These are phyloP conservation scores for Tenthredo scrophulariae DNA, from an alignment of 2,888 invertebrate species.

Conservation along the genomic window DNA sequence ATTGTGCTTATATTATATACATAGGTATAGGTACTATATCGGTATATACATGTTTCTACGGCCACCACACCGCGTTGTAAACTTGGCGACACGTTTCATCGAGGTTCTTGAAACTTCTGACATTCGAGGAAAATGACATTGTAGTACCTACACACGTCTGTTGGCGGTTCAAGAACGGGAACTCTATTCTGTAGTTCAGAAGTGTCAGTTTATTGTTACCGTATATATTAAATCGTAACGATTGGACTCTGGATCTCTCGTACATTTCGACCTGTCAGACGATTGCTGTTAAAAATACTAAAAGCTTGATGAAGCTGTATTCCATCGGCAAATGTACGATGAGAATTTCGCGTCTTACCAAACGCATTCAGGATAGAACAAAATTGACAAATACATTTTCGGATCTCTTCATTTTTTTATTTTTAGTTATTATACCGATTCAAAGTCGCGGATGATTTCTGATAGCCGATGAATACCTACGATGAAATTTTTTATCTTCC, in stretches of 20 bases:
- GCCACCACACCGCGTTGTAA: slow-evolving; percentile 6
- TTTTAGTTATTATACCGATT: not conserved
- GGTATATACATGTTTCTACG: not conserved
- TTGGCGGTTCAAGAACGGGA: not conserved
- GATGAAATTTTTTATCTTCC: not conserved
- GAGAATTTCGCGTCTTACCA: not conserved
- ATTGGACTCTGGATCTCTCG: not conserved
- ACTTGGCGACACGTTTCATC: slow-evolving; percentile 51
- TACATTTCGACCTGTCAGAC: not conserved
- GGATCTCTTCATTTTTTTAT: not conserved
- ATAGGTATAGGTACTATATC: not conserved
- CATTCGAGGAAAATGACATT: slow-evolving; percentile 39
- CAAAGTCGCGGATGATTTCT: not conserved
- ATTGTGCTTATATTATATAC: not conserved
- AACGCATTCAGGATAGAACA: not conserved
- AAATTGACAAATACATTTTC: too few species aligned
- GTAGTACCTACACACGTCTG: not conserved
- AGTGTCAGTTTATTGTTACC: slow-evolving; percentile 24
- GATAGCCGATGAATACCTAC: not conserved
- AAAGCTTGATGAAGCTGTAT: not conserved
- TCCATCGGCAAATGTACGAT: not conserved
- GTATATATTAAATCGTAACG: not conserved
- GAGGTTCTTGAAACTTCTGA: slow-evolving; percentile 44
- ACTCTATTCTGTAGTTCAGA: not conserved
- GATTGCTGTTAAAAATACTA: not conserved